Conservation (phyloP, 2,797 vertebrate species). For the Lepilemur septentrionalis region DNA sequence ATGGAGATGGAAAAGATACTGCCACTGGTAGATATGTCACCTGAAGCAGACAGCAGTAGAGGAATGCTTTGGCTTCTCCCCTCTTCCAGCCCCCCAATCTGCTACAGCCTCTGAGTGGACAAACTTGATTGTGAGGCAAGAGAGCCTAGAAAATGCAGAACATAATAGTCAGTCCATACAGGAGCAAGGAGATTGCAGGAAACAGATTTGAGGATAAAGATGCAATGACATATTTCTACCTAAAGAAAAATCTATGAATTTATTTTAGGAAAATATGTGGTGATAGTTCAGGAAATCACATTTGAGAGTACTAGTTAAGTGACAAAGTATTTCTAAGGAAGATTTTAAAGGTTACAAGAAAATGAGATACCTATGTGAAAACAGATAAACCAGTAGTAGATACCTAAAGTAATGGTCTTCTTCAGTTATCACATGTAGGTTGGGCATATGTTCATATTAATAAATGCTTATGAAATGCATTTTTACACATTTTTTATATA, state of each 20-base stretch:
- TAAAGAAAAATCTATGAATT: background rate
- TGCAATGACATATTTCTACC: background rate
- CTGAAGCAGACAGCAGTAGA: background rate
- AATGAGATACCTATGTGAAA: background rate
- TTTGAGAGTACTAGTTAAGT: background rate
- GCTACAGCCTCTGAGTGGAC: background rate
- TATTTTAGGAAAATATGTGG: background rate
- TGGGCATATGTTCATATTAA: background rate
- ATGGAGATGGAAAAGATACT: background rate
- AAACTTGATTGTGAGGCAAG: background rate
- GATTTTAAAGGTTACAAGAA: background rate
- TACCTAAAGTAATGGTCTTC: background rate
- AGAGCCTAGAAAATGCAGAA: background rate
- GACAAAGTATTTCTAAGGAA: background rate
- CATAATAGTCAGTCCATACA: background rate
- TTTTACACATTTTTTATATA: background rate
- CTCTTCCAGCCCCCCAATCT: background rate
- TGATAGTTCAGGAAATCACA: background rate
- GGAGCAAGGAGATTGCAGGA: background rate
- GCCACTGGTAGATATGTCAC: background rate
- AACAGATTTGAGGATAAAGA: background rate
- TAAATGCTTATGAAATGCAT: background rate
- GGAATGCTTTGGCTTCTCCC: background rate
- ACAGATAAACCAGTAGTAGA: background rate
- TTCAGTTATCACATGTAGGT: background rate